These are phyloP conservation scores for Lamproptera curius DNA, from an alignment of 2,888 invertebrate genomes.

Conservation along the genomic window DNA sequence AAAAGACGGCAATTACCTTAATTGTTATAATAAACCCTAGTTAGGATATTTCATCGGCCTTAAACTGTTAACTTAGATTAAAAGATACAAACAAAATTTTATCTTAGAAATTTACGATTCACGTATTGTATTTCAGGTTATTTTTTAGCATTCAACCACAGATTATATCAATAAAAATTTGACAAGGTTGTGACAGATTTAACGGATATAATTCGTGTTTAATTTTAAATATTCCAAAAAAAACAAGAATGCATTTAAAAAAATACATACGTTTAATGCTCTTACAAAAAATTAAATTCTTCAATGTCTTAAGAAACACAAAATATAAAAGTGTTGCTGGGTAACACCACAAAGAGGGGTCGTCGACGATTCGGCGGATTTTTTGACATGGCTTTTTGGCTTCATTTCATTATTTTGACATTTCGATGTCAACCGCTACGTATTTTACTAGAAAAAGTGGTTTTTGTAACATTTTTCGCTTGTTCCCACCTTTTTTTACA, in stretches of 20 bases:
- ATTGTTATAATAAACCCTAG: background rate
- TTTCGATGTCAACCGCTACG: constrained; percentile 77
- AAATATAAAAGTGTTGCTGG: background rate
- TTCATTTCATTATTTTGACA: constrained; percentile 78
- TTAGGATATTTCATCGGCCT: background rate
- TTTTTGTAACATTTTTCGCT: constrained; percentile 51
- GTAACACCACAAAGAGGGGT: constrained; percentile 24
- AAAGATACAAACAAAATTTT: background rate
- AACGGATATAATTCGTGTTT: too few species aligned
- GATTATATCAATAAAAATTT: background rate
- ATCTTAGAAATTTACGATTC: background rate
- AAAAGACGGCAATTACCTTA: too few species aligned
- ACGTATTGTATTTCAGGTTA: constrained; percentile 14
- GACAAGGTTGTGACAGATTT: constrained; percentile 6
- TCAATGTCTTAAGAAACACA: background rate
- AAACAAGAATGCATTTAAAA: too few species aligned
- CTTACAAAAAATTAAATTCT: background rate
- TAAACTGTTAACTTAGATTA: background rate
- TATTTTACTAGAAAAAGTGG: constrained; percentile 68
- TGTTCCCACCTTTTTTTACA: constrained; percentile 47
- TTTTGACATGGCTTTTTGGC: constrained; percentile 74
- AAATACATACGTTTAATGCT: too few species aligned
- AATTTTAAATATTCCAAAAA: too few species aligned
- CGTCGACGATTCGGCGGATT: constrained; percentile 65
- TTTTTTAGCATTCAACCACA: constrained; percentile 8